phyloP scores from a whole-genome alignment of 2,797 vertebrate genomes.

The Setipinna tenuifilis region DNA sequence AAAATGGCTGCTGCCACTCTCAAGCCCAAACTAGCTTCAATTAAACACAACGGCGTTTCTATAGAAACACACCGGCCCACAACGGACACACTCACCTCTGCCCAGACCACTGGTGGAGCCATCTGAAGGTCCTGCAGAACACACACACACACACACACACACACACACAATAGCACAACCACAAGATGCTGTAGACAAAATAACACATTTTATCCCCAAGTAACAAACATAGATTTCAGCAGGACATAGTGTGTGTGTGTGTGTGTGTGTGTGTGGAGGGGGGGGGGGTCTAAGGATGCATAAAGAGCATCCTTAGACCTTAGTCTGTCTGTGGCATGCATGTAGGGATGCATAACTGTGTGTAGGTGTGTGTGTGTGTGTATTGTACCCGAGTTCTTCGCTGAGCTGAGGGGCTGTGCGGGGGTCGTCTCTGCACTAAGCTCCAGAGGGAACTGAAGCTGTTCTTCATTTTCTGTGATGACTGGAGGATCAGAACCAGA shows the following conservation, averaged over 20 bases:
- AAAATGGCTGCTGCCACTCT: slow-evolving; percentile 23
- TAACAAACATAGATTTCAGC: neutral
- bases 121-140: neutral
- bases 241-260: neutral
- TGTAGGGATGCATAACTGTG: too few relatives aligned
- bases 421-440: slow-evolving; percentile 84
- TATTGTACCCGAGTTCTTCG: slow-evolving; percentile 81
- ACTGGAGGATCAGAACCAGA: slow-evolving; percentile 63
- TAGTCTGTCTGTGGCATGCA: too few relatives aligned
- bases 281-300: too few relatives aligned
- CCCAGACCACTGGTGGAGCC: neutral
- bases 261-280: neutral
- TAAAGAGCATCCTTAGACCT: too few relatives aligned
- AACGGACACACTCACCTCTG: slow-evolving; percentile 19
- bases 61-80: neutral
- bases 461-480: slow-evolving; percentile 88
- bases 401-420: slow-evolving; percentile 75
- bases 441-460: slow-evolving; percentile 93
- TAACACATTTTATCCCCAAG: neutral
- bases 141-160: slow-evolving; percentile 55
- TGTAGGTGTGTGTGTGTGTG: slow-evolving; percentile 15
- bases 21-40: slow-evolving; percentile 20
- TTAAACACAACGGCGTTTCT: slow-evolving; percentile 8
- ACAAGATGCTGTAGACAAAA: neutral
- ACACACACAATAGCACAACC: slow-evolving; percentile 25